Evolutionary conservation across 2,888 invertebrate species (phyloP).

Genomic region (Melanostoma scalare): DNA sequence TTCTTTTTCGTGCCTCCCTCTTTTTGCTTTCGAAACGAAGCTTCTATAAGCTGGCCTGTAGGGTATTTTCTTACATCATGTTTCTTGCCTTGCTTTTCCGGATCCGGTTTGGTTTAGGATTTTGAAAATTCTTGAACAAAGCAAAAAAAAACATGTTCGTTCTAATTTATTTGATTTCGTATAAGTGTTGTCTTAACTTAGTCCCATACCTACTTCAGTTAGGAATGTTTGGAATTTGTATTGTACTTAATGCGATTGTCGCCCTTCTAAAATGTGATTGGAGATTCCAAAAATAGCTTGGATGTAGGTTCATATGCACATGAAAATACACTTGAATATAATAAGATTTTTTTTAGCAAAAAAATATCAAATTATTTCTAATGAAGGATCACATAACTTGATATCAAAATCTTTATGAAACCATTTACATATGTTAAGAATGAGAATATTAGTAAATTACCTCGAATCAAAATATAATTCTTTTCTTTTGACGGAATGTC

Average conservation of each 20-base stretch:
- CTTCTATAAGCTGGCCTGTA: slow-evolving; percentile 9
- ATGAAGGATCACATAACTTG: no score
- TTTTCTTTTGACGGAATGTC: no score
- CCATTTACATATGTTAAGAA: no score
- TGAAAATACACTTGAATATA: background rate
- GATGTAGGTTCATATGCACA: background rate
- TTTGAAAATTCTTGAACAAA: slow-evolving; percentile 50
- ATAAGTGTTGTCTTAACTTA: slow-evolving; percentile 62
- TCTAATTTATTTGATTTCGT: slow-evolving; percentile 70
- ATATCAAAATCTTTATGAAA: no score
- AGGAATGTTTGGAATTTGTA: slow-evolving; percentile 60
- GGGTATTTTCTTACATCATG: slow-evolving; percentile 43
- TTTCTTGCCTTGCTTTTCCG: slow-evolving; percentile 60
- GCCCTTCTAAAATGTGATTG: slow-evolving; percentile 2
- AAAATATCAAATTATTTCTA: no score
- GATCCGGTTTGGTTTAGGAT: slow-evolving; percentile 43
- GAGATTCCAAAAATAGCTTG: slow-evolving; percentile 16
- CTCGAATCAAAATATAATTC: no score
- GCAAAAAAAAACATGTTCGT: slow-evolving; percentile 51
- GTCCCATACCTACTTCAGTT: slow-evolving; percentile 44
- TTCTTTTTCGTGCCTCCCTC: slow-evolving; percentile 35
- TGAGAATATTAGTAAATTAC: no score
- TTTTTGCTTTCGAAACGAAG: slow-evolving; percentile 26
- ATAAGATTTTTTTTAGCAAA: no score
- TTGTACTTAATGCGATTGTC: slow-evolving; percentile 48